These are phyloP conservation scores for Opisthograptis luteolata DNA, from an alignment of 2,888 invertebrate species.

Conservation along the genomic window DNA sequence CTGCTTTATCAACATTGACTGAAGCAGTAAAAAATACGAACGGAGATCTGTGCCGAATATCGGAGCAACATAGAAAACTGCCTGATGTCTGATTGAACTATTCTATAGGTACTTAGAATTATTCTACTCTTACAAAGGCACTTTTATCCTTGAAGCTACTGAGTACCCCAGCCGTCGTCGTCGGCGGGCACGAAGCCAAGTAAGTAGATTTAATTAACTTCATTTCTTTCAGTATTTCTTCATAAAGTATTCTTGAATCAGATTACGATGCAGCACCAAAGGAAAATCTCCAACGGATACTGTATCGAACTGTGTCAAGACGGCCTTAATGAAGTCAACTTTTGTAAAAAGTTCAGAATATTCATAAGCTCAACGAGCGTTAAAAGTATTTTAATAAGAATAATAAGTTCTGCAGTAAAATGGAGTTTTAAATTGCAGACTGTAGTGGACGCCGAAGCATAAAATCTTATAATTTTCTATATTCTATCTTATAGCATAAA, in stretches of 20 bases:
- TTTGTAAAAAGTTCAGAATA: slow-evolving; percentile 19
- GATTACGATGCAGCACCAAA: slow-evolving; percentile 14
- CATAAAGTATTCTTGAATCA: slow-evolving; percentile 26
- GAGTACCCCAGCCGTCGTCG: slow-evolving; percentile 19
- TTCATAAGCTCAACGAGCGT: slow-evolving; percentile 9
- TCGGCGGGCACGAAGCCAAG: slow-evolving; percentile 46
- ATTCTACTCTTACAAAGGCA: background rate
- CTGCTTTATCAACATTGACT: too few relatives aligned
- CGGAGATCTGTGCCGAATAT: too few relatives aligned
- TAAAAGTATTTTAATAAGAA: slow-evolving; percentile 1
- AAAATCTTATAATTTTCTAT: too few relatives aligned
- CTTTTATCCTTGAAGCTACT: background rate
- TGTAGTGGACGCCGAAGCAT: too few relatives aligned
- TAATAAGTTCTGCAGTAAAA: background rate
- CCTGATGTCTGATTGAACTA: too few relatives aligned
- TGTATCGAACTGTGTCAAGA: slow-evolving; percentile 24
- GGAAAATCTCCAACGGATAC: slow-evolving; percentile 2
- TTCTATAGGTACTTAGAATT: background rate
- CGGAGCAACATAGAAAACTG: too few relatives aligned
- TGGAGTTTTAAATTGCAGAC: background rate
- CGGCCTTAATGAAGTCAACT: slow-evolving; percentile 23
- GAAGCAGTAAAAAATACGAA: too few relatives aligned
- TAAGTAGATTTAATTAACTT: slow-evolving; percentile 47
- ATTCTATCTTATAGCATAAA: too few relatives aligned
- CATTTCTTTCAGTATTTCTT: slow-evolving; percentile 32